phyloP scores from a whole-genome alignment of 2,797 vertebrate genomes.

The Hypotaenidia okinawae region DNA sequence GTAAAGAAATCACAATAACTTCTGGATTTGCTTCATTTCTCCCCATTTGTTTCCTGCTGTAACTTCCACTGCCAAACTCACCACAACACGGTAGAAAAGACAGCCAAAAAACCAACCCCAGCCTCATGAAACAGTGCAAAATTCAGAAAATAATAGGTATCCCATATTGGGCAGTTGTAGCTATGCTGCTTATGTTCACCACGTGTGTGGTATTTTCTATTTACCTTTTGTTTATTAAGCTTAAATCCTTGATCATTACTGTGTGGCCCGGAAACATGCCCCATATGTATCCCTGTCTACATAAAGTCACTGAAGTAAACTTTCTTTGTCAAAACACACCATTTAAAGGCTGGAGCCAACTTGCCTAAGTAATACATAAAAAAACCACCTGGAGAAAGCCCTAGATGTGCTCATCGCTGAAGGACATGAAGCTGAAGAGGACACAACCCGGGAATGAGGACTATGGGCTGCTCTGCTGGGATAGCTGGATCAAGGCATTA shows the following conservation, averaged over 20 bases:
- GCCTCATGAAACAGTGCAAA: not conserved
- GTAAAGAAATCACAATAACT: not conserved
- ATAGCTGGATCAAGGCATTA: not conserved
- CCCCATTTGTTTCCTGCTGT: not conserved
- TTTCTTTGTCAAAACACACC: not conserved
- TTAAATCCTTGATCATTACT: not conserved
- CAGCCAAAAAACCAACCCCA: not conserved
- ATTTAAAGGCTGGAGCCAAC: not conserved
- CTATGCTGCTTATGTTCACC: not conserved
- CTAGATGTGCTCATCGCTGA: not conserved
- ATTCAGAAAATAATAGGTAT: not conserved
- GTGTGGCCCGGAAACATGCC: not conserved
- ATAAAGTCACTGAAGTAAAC: not conserved
- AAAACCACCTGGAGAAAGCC: not conserved
- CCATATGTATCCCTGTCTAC: not conserved
- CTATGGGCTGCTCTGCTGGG: not conserved
- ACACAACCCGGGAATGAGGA: accelerated
- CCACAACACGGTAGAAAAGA: not conserved
- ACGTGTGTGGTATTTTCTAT: not conserved
- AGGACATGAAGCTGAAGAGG: not conserved
- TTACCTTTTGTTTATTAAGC: conserved; percentile 12
- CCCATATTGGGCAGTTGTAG: accelerated
- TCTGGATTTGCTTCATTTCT: not conserved
- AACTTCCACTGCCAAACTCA: not conserved
- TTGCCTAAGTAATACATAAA: not conserved